A percentile compares a stretch with the other conserved stretches of the same genome.
Evolutionary conservation across 2,113 vertebrate species (phyloP).

Genomic region (Rhizomys pruinosus): DNA sequence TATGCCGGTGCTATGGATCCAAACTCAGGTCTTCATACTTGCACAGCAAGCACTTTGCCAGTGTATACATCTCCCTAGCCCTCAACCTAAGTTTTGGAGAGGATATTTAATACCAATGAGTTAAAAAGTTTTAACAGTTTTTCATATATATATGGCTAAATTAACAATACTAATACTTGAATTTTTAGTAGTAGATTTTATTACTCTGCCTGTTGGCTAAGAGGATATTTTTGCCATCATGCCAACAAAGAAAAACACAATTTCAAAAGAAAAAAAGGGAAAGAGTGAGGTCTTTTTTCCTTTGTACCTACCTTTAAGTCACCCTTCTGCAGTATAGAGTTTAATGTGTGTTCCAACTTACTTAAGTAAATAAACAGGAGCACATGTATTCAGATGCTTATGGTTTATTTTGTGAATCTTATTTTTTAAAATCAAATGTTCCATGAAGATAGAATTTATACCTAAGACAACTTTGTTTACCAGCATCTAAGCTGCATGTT

Average conservation of each 20-base stretch:
- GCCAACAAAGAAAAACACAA: not conserved
- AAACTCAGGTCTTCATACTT: not conserved
- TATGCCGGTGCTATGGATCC: not conserved
- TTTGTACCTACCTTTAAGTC: not conserved
- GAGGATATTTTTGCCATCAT: not conserved
- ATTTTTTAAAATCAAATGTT: not conserved
- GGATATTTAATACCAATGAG: not conserved
- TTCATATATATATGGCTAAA: not conserved
- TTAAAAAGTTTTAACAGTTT: not conserved
- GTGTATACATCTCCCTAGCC: too few relatives aligned
- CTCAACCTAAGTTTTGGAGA: not conserved
- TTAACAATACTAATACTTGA: not conserved
- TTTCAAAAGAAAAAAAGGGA: not conserved
- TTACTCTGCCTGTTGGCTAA: not conserved
- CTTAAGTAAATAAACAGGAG: not conserved
- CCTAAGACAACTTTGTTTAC: not conserved
- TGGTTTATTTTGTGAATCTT: not conserved
- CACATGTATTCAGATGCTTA: not conserved
- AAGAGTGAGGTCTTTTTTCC: not conserved
- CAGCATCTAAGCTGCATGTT: not conserved
- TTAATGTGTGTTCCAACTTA: not conserved
- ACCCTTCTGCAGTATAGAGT: constrained; percentile 4
- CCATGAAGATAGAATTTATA: not conserved
- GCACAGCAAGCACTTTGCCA: not conserved
- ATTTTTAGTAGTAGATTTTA: not conserved